These are phyloP conservation scores for Platycheirus albimanus DNA, from an alignment of 2,888 invertebrate genomes.

Conservation along the genomic window DNA sequence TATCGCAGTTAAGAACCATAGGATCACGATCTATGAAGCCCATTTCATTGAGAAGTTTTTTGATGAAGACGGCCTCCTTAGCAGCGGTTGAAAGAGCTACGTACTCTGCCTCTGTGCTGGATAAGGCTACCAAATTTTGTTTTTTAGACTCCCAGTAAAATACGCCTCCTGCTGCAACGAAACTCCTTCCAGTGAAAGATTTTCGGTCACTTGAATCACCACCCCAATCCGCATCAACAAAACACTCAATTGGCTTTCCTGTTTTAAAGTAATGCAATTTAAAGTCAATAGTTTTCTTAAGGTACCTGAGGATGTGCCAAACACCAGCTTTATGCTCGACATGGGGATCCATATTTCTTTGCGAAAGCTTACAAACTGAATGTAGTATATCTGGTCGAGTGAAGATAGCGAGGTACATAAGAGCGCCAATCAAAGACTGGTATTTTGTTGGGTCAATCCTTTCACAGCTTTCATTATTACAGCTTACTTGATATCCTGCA, in stretches of 20 bases:
- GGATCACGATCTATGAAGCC: background rate
- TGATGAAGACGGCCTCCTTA: too few species aligned
- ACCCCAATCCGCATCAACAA: constrained; percentile 7
- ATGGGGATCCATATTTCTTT: background rate
- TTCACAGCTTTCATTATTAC: background rate
- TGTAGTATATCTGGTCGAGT: constrained; percentile 3
- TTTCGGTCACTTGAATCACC: background rate
- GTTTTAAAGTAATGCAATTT: background rate
- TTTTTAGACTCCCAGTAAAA: background rate
- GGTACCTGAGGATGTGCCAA: background rate
- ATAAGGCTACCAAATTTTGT: background rate
- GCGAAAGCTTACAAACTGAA: background rate
- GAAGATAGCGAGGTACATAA: background rate
- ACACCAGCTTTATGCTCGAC: background rate
- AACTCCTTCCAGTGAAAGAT: background rate
- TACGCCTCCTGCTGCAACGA: background rate
- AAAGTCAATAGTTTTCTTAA: background rate
- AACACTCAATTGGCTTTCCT: background rate
- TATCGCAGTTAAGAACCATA: background rate
- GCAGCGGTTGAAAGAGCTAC: background rate
- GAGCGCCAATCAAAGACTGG: background rate
- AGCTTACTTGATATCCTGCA: background rate
- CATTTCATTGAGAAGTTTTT: background rate
- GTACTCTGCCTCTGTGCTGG: constrained; percentile 5
- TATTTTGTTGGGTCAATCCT: background rate